These are phyloP conservation scores for Lithobates pipiens DNA, from an alignment of 2,797 vertebrate species.

Conservation along the genomic window DNA sequence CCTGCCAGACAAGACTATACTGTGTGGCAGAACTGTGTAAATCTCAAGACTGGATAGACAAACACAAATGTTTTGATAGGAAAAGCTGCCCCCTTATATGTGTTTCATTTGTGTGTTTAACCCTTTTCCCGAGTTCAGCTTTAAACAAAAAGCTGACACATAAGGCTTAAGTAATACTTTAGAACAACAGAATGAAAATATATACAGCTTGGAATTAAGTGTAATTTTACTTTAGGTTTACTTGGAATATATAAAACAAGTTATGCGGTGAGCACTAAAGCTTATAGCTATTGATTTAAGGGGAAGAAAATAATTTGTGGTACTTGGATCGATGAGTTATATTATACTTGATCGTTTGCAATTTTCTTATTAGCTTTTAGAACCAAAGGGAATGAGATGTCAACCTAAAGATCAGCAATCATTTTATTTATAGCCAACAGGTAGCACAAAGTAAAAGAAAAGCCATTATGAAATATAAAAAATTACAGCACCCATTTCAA, in stretches of 20 bases:
- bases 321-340: neutral
- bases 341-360: neutral
- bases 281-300: neutral
- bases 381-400: neutral
- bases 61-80: too few species aligned
- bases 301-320: conserved; percentile 6
- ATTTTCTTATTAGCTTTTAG: conserved; percentile 9
- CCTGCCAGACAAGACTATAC: too few species aligned
- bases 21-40: too few species aligned
- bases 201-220: neutral
- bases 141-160: too few species aligned
- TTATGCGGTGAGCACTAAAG: neutral
- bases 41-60: too few species aligned
- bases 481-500: too few species aligned
- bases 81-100: too few species aligned
- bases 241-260: conserved; percentile 5
- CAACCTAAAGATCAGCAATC: neutral
- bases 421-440: neutral
- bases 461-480: too few species aligned
- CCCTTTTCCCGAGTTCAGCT: too few species aligned
- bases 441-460: neutral
- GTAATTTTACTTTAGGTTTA: neutral
- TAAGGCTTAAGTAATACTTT: too few species aligned
- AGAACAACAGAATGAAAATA: neutral
- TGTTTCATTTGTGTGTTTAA: too few species aligned